Evolutionary conservation across 2,113 vertebrate species (phyloP), one percentile per base, ranked within the genome.

Genomic region (Sander vitreus): DNA sequence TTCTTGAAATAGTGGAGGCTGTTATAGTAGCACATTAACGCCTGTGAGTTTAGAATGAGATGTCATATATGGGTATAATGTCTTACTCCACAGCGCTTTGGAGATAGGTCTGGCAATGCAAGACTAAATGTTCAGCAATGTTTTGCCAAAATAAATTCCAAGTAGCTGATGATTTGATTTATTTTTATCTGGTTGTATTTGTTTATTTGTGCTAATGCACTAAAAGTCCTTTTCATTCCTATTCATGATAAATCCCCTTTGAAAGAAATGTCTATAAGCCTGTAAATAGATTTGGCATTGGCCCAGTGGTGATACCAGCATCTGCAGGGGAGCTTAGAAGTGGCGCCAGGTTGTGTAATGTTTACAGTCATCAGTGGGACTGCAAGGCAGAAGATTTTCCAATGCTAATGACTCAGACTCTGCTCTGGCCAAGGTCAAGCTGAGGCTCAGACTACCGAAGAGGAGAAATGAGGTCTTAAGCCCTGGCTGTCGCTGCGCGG

Each of bases 341-440:
- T 73, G 11, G 4, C 0, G 63, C 65, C 89, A 81, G 85, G 69
- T 84, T 86, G 87, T 86, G 69, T 77, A 60, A 79, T 87, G 81
- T 87, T 90, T 88, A 84, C 86, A 80, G 70, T 83, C 81, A 87
- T 88, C 87, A 74, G 66, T 19, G 78, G 43, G 72, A 76, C 30
- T 72, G 79, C 70, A 4, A 25, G 76, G 81, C 74, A 36, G 51
- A 59, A 51, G 73, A 73, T 71, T 88, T 83, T 76, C 81, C 68
- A 77, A 43, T 67, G 78, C 79, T 86, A 84, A 92, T 84, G 84
- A 90, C 73, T 83, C 72, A 19, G 63, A 27, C 83, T 54, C 36
- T 27, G 81, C 67, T 76, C 73, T 18, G 81, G 82, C 85, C 87
- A 87, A 89, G 87, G 92, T 90, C 86, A 86, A 82, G 69, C 70